Base-by-base conservation (phyloP, 2,888 invertebrate genomes). In the Diploptera punctata region DNA sequence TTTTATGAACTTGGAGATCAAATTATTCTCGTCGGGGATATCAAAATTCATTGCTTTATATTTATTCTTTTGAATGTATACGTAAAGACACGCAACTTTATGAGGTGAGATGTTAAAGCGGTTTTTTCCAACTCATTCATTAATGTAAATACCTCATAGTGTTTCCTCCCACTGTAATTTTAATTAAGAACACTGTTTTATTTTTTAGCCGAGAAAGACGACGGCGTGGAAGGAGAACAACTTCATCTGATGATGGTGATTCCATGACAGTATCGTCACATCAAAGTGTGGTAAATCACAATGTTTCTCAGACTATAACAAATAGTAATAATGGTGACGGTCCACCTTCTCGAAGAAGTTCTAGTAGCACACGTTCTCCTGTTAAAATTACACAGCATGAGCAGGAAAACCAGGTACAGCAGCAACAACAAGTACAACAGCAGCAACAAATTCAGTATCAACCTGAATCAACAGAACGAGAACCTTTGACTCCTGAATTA, bases 131-230 rank as follows among this genome's bases (percentile, higher is more conserved):
- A n/a, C n/a, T n/a, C n/a, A n/a, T n/a, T n/a, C n/a, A n/a, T n/a
- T n/a, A n/a, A n/a, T n/a, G n/a, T n/a, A n/a, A n/a, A n/a, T n/a
- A n/a, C n/a, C n/a, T n/a, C n/a, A n/a, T n/a, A n/a, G n/a, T n/a
- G n/a, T n/a, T n/a, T n/a, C n/a, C n/a, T n/a, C n/a, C n/a, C n/a
- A n/a, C n/a, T n/a, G n/a, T n/a, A n/a, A n/a, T n/a, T n/a, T n/a
- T n/a, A n/a, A n/a, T n/a, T n/a, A n/a, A n/a, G n/a, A n/a, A n/a
- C n/a, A n/a, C n/a, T 29, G 2, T 49, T 38, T 24, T n/a, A 43
- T 1, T 68, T 69, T 80, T 78, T 70, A 82, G 82, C 1, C 79
- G 83, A 47, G 84, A 83, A 76, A 79, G 84, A 75, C 81, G 84
- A 76, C 82, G 84, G 67, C 80, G 85, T 74, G 83, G 84, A 13